Evolutionary conservation across 2,113 vertebrate species (phyloP).

Genomic region (Balaeniceps rex): DNA sequence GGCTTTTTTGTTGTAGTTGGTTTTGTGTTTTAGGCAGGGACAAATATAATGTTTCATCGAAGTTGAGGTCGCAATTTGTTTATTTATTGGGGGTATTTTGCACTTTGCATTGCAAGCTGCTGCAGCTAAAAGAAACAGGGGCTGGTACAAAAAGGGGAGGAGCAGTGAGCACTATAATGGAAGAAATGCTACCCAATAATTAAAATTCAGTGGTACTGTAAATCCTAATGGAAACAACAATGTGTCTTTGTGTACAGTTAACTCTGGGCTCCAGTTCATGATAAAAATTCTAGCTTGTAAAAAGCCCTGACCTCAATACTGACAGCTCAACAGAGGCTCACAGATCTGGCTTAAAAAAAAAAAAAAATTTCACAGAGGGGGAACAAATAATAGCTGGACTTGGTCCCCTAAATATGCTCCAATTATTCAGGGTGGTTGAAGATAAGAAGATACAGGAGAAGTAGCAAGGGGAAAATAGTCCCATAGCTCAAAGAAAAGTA

Average conservation of each 20-base stretch:
- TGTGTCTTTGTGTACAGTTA: slow-evolving; percentile 72
- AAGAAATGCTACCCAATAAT: slow-evolving; percentile 68
- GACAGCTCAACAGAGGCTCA: slow-evolving; percentile 51
- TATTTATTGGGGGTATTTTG: slow-evolving; percentile 7
- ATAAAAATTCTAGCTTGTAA: slow-evolving; percentile 67
- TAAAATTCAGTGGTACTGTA: slow-evolving; percentile 71
- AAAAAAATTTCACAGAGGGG: slow-evolving; percentile 6
- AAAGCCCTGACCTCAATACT: slow-evolving; percentile 71
- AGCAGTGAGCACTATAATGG: slow-evolving; percentile 39
- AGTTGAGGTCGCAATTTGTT: neutral
- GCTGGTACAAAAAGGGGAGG: slow-evolving; percentile 27
- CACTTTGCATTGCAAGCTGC: neutral
- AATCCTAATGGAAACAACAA: slow-evolving; percentile 67
- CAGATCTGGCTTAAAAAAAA: slow-evolving; percentile 33
- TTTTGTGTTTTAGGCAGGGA: neutral
- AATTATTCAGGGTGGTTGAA: slow-evolving; percentile 51
- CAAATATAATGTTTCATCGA: neutral
- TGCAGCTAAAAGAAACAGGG: slow-evolving; percentile 3
- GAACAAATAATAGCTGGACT: slow-evolving; percentile 43
- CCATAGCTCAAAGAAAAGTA: neutral
- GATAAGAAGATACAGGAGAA: slow-evolving; percentile 34
- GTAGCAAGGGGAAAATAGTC: neutral
- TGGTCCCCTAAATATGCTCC: slow-evolving; percentile 37
- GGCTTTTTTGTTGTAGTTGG: neutral
- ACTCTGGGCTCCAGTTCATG: slow-evolving; percentile 67